A percentile compares a stretch with the other conserved stretches of the same genome.
Evolutionary conservation across 2,888 invertebrate genomes (phyloP).

Genomic region (Lymantria dispar): DNA sequence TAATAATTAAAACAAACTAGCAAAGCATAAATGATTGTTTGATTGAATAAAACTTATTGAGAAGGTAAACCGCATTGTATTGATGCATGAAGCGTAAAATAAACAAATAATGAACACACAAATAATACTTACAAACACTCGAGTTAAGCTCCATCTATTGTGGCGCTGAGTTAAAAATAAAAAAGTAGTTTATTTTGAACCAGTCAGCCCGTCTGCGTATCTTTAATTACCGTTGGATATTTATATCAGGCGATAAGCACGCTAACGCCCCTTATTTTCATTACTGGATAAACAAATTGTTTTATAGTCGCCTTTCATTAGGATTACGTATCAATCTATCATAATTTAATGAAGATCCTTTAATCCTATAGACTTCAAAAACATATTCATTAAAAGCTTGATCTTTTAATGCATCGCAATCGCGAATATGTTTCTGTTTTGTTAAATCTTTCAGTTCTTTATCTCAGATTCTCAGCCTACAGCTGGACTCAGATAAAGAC

Average conservation of each 20-base stretch:
- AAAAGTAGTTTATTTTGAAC: constrained; percentile 54
- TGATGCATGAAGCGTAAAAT: constrained; percentile 1
- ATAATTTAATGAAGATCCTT: no score
- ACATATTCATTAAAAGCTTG: no score
- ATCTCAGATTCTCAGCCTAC: no score
- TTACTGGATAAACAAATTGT: constrained; percentile 51
- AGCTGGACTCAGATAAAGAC: no score
- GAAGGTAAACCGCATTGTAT: constrained; percentile 1
- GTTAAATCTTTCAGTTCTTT: no score
- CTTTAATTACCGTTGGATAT: constrained; percentile 56
- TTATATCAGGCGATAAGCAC: constrained; percentile 46
- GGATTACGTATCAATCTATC: constrained; percentile 7
- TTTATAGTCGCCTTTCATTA: constrained; percentile 41
- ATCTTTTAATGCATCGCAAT: no score
- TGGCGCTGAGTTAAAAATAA: constrained; percentile 52
- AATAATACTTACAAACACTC: constrained; percentile 28
- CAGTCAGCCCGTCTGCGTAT: constrained; percentile 52
- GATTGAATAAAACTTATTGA: not conserved
- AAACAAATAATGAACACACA: constrained; percentile 16
- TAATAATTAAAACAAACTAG: no score
- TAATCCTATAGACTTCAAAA: no score
- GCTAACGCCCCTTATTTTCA: constrained; percentile 47
- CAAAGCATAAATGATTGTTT: no score
- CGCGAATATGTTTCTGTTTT: no score
- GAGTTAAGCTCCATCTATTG: constrained; percentile 46